A percentile compares a stretch with the other conserved stretches of the same genome.
Conservation (phyloP, 53 echinoderm and acorn worm species). For the Pentamera pediparva region DNA sequence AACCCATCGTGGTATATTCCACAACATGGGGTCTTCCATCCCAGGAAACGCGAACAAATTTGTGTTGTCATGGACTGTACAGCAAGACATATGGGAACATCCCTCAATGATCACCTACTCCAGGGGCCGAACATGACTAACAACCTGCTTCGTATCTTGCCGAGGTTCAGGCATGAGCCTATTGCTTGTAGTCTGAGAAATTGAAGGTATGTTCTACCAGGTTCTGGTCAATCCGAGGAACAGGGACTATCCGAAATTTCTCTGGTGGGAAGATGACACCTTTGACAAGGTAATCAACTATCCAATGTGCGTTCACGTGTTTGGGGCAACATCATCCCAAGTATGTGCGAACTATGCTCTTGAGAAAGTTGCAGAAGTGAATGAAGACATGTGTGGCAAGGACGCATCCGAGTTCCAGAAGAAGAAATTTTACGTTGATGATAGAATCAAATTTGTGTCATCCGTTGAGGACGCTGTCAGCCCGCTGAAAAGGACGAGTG, state of each 20-base stretch:
- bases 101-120: constrained; percentile 44
- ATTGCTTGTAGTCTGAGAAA: constrained; percentile 55
- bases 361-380: constrained; percentile 47
- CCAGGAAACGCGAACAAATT: constrained; percentile 30
- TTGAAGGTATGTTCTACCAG: constrained; percentile 63
- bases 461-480: constrained; percentile 32
- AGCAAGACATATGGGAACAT: constrained; percentile 41
- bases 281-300: constrained; percentile 27
- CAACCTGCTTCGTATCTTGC: constrained; percentile 33
- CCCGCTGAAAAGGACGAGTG: constrained; percentile 29
- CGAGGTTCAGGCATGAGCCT: constrained; percentile 42
- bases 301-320: constrained; percentile 51
- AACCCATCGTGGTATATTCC: constrained; percentile 52
- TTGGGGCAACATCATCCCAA: constrained; percentile 55
- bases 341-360: constrained; percentile 56
- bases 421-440: constrained; percentile 53
- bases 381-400: constrained; percentile 27
- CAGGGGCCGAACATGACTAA: constrained; percentile 59
- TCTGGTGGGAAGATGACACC: constrained; percentile 60
- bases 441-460: constrained; percentile 31
- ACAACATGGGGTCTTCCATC: constrained; percentile 48
- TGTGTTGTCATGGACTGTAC: constrained; percentile 41
- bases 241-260: constrained; percentile 43
- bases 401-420: constrained; percentile 44
- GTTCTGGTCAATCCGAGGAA: constrained; percentile 38